Base-by-base conservation (phyloP, 2,797 vertebrate species). In the Myoxocephalus aenaeus region DNA sequence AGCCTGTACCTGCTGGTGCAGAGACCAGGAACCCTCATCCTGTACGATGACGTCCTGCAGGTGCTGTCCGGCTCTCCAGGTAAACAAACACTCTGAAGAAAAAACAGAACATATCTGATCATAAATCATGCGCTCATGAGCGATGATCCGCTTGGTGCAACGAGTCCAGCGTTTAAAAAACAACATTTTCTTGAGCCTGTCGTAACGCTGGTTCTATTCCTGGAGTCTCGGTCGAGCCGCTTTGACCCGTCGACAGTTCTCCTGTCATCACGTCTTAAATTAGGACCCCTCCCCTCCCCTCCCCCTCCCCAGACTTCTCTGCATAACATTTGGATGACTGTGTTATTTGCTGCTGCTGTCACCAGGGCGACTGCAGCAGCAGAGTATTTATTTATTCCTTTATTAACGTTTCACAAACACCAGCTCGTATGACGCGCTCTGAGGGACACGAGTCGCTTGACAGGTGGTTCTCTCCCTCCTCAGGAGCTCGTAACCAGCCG, bases 41-140 rank as follows among this genome's bases (percentile, higher is more conserved):
- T 99, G 62, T 99, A 99, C 73, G 97, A 99, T 90, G 98, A 99
- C 81, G 92, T 96, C 79, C 96, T 99, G 75, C 98, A 99, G 89
- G 96, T 99, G 85, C 95, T 99, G 63, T 92, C 97, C 48, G 97
- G 97, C 20, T 97, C 97, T 34, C 98, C 98, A 87, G 97, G 98
- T 99, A 93, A 93, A 65, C 2, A 59, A 54, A 62, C 17, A 17
- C 44, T 44, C 36, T 42, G 11, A 10, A 17, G 20, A 6, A n/a
- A 20, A n/a, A 13, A 1, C 1, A 0, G 7, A 48, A 48, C 1
- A 38, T 32, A 18, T 64, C 7, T 63, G 2, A 29, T 9, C 5
- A 11, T 34, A 5, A 25, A 15, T 44, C 42, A 42, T 34, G 6
- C 17, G 7, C 42, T 36, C 22, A 61, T 29, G 25, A 71, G 15